A percentile compares a stretch with the other conserved stretches of the same genome.
These are phyloP conservation scores for Cylas formicarius DNA, from an alignment of 1,140 invertebrate genomes.

Conservation along the genomic window DNA sequence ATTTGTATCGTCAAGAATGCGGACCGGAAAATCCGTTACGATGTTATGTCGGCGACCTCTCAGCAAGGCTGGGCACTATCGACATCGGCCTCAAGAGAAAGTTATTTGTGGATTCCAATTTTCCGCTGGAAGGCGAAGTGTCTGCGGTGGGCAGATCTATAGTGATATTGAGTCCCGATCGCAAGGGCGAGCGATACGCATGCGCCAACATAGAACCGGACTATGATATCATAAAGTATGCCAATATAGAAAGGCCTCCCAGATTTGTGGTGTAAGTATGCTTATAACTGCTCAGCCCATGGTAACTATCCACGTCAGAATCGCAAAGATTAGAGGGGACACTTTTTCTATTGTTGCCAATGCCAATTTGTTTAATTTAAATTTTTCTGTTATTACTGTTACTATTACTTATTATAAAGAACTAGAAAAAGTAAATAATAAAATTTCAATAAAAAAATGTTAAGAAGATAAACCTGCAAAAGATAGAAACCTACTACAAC, in stretches of 20 bases:
- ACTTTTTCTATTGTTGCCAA: neutral
- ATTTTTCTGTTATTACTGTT: neutral
- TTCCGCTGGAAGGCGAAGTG: conserved; percentile 71
- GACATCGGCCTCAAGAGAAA: conserved; percentile 69
- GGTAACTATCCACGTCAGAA: too few species aligned
- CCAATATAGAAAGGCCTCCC: conserved; percentile 78
- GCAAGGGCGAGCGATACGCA: conserved; percentile 64
- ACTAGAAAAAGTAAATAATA: too few species aligned
- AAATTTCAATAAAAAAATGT: too few species aligned
- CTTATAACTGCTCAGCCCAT: too few species aligned
- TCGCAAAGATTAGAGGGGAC: too few species aligned
- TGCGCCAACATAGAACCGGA: conserved; percentile 90
- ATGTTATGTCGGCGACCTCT: conserved; percentile 90
- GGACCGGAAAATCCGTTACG: conserved; percentile 76
- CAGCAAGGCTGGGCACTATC: conserved; percentile 75
- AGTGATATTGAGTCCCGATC: conserved; percentile 72
- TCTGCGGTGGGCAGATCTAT: conserved; percentile 78
- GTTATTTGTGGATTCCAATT: conserved; percentile 79
- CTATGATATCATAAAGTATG: conserved; percentile 84
- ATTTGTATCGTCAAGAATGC: conserved; percentile 82
- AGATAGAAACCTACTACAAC: too few species aligned
- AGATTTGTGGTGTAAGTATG: conserved; percentile 76
- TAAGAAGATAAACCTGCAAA: too few species aligned
- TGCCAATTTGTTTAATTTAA: neutral
- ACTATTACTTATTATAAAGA: too few species aligned